Conservation (phyloP, 2,888 invertebrate genomes). For the Seira ritae region DNA sequence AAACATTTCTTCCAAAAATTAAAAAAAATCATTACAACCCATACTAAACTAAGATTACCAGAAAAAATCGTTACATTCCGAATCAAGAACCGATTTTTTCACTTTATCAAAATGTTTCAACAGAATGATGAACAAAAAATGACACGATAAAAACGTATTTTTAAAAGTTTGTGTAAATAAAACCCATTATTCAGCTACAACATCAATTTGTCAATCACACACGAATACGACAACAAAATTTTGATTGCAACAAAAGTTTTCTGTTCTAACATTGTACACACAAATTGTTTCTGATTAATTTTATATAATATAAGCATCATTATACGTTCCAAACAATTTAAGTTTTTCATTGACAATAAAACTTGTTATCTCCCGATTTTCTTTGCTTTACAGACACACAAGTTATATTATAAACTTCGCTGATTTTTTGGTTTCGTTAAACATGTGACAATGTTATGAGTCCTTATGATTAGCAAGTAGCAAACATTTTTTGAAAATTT, state of each 20-base stretch:
- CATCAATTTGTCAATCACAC: background rate
- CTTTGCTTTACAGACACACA: slow-evolving; percentile 33
- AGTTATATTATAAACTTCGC: slow-evolving; percentile 30
- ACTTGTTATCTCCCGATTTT: slow-evolving; percentile 33
- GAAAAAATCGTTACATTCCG: background rate
- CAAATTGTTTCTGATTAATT: slow-evolving; percentile 27
- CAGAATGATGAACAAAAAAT: background rate
- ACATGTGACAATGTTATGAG: slow-evolving; percentile 30
- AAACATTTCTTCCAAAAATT: slow-evolving; percentile 42
- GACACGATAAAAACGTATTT: slow-evolving; percentile 13
- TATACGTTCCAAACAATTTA: slow-evolving; percentile 44
- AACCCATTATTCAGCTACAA: background rate
- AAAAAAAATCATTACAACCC: slow-evolving; percentile 33
- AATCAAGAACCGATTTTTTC: slow-evolving; percentile 7
- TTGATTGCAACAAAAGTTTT: slow-evolving; percentile 19
- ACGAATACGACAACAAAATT: background rate
- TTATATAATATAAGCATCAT: slow-evolving; percentile 44
- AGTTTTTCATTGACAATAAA: slow-evolving; percentile 36
- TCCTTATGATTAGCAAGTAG: slow-evolving; percentile 41
- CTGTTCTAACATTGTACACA: slow-evolving; percentile 29
- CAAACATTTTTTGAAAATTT: slow-evolving; percentile 37
- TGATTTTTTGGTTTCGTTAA: slow-evolving; percentile 30
- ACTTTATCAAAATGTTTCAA: slow-evolving; percentile 7
- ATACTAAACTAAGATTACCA: slow-evolving; percentile 9
- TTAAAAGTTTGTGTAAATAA: slow-evolving; percentile 8